Percentiles rank a stretch among this genome's conserved stretches.
These are phyloP conservation scores for Mirounga angustirostris DNA, from an alignment of 2,113 vertebrate species.

Conservation along the genomic window DNA sequence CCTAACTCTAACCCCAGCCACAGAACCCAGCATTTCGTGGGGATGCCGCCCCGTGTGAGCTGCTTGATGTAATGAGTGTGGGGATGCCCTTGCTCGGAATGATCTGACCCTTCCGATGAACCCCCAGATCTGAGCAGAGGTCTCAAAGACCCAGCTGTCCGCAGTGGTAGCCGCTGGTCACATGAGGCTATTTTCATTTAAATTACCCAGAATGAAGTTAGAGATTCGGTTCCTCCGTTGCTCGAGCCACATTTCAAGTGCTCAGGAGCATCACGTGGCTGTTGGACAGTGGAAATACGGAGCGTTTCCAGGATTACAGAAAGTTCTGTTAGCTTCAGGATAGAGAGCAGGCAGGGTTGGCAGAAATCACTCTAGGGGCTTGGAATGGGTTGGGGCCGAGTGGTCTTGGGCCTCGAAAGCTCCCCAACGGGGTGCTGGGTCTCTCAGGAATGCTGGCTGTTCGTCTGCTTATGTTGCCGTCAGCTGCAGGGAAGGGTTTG, in stretches of 20 bases:
- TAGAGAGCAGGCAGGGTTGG: background rate
- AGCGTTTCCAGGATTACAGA: background rate
- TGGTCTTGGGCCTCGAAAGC: background rate
- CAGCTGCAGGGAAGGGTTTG: background rate
- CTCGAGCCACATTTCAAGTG: background rate
- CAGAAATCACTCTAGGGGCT: background rate
- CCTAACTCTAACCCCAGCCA: background rate
- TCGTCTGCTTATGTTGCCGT: background rate
- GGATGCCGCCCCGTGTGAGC: background rate
- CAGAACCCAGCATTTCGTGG: background rate
- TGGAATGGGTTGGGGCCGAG: background rate
- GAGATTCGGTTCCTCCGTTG: fast-evolving
- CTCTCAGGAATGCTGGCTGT: background rate
- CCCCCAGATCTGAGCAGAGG: no score
- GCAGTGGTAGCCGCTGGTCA: no score
- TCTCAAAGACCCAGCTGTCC: background rate
- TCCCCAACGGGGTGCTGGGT: background rate
- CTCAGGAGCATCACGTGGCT: background rate
- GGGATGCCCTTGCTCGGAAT: background rate
- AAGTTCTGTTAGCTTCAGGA: background rate
- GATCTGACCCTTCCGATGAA: background rate
- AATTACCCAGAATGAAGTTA: background rate
- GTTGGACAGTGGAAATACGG: background rate
- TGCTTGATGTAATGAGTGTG: background rate
- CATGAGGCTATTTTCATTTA: background rate